phyloP scores from a whole-genome alignment of 2,113 vertebrate genomes.

The Rhodinocichla rosea region DNA sequence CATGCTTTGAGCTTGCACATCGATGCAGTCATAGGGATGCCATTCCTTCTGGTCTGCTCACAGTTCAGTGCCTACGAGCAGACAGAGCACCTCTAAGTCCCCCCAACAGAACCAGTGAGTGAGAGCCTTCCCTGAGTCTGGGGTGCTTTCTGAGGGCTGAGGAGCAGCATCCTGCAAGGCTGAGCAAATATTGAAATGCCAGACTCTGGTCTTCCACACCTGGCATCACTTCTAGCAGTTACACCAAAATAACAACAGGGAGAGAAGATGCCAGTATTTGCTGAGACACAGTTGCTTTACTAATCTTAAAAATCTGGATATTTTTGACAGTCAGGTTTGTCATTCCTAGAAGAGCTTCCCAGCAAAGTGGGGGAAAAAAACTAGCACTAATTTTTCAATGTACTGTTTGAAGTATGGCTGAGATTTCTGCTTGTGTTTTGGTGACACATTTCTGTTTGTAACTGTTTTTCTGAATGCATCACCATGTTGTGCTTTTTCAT shows the following conservation, averaged over 20 bases:
- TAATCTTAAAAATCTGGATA: background rate
- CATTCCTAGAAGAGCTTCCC: background rate
- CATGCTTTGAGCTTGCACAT: background rate
- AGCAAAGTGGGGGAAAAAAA: background rate
- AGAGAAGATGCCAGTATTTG: background rate
- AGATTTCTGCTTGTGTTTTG: background rate
- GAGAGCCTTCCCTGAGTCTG: rapidly evolving
- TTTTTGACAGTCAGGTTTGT: background rate
- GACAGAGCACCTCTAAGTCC: rapidly evolving
- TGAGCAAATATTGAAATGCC: background rate
- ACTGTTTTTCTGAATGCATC: background rate
- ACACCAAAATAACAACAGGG: background rate
- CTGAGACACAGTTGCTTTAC: background rate
- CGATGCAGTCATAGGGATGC: background rate
- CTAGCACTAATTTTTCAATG: background rate
- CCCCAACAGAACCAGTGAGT: background rate
- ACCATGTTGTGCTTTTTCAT: background rate
- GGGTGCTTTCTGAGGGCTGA: background rate
- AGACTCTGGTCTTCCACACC: background rate
- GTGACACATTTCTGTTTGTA: background rate
- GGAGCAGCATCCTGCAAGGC: background rate
- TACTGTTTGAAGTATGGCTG: background rate
- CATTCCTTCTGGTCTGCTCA: background rate
- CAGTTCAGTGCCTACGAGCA: background rate
- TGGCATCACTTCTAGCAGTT: background rate